Evolutionary conservation across 2,113 vertebrate genomes (phyloP).

Genomic region (Ursus arctos): DNA sequence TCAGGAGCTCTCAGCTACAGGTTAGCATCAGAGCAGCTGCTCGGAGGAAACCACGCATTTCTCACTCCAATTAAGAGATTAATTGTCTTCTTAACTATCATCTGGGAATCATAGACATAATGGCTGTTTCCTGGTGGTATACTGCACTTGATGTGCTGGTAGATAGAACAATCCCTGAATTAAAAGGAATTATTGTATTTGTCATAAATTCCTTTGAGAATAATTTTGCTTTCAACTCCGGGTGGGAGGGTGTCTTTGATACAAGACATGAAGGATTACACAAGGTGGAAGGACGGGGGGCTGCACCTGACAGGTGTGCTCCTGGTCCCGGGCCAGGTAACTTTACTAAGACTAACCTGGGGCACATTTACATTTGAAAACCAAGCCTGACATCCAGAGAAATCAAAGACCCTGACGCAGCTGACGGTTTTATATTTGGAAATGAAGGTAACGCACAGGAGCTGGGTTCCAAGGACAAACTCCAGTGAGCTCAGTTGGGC

Average conservation of each 20-base stretch:
- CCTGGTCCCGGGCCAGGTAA: constrained; percentile 87
- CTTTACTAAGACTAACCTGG: constrained; percentile 85
- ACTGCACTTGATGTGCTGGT: constrained; percentile 75
- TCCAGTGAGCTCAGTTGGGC: constrained; percentile 8
- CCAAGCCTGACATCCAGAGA: constrained; percentile 83
- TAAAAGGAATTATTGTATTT: constrained; percentile 88
- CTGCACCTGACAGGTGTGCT: constrained; percentile 91
- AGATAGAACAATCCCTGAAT: constrained; percentile 84
- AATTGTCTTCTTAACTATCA: constrained; percentile 84
- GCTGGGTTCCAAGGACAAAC: not conserved
- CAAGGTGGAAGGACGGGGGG: constrained; percentile 86
- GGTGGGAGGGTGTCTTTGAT: constrained; percentile 87
- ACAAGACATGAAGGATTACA: constrained; percentile 87
- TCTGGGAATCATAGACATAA: constrained; percentile 80
- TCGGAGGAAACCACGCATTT: constrained; percentile 79
- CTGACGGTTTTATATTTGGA: constrained; percentile 82
- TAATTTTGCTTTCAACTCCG: constrained; percentile 85
- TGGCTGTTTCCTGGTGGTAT: constrained; percentile 83
- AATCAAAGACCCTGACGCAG: constrained; percentile 84
- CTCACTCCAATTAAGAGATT: constrained; percentile 83
- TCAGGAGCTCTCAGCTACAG: constrained; percentile 65
- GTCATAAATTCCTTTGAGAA: constrained; percentile 89
- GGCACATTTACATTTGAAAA: constrained; percentile 86
- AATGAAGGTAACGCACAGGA: constrained; percentile 65
- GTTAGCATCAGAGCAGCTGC: constrained; percentile 65